Base-by-base conservation (phyloP, 2,888 invertebrate genomes). In the Dryadula phaetusa region DNA sequence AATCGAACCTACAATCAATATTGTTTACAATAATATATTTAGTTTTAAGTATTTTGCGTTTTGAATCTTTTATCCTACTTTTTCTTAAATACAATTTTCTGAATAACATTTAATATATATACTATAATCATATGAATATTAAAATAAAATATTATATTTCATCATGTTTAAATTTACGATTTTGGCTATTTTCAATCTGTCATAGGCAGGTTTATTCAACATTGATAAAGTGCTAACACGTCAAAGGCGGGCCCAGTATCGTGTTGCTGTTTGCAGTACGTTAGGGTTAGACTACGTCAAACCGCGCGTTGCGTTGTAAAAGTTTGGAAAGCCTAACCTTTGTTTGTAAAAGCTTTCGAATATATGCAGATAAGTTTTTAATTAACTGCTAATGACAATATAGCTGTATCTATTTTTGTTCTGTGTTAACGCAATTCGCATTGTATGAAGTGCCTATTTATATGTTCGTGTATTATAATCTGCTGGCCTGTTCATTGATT, bases 181-280 rank as follows among this genome's bases (percentile, higher is more conserved):
- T 60, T 60, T 18, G 18, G 14, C 60, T 60, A 42, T 60, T 60
- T 64, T 28, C 12, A 46, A 22, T 46, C 18, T 34, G 64, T 64
- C 53, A 47, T 46, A 47, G 18, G 2, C 46, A 56, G 46, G 46
- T 47, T 25, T 34, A 46, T 60, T 32, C 60, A 46, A 32, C 60
- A 40, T 22, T 56, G 46, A 46, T 47, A 34, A 56, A 56, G 54
- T 44, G 44, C 25, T 56, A 37, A 56, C 56, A 64, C 18, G 64
- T 56, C 56, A 64, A 64, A 64, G 46, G 56, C 56, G 47, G 64
- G 46, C 16, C 34, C 20, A 2, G 60, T 60, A n/a, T 56, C 53
- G 54, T 47, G 46, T 47, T 46, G 18, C 44, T 64, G 25, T 64
- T 64, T 56, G 37, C 56, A 44, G 28, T 28, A 44, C 42, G 60